phyloP scores from a whole-genome alignment of 2,888 invertebrate species.

The Lochmaea capreae region DNA sequence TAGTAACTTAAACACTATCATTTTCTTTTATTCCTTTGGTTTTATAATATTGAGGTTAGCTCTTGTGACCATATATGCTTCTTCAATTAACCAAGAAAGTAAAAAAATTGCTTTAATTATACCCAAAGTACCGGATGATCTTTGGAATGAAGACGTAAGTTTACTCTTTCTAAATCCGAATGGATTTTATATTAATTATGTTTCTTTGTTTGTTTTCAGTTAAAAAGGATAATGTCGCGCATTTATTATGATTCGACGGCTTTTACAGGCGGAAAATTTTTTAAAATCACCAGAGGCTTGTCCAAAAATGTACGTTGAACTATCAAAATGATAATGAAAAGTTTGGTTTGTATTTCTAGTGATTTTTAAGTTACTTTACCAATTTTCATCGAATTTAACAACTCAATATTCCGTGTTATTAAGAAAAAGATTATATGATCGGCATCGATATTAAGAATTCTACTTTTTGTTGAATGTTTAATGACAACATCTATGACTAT shows the following conservation, averaged over 20 bases:
- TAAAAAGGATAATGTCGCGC: slow-evolving; percentile 54
- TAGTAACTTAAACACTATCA: slow-evolving; percentile 67
- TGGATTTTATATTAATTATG: too few relatives aligned
- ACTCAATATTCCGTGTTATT: too few relatives aligned
- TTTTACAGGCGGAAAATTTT: slow-evolving; percentile 56
- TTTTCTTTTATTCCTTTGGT: slow-evolving; percentile 74
- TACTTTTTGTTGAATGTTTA: too few relatives aligned
- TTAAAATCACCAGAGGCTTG: slow-evolving; percentile 55
- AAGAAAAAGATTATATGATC: too few relatives aligned
- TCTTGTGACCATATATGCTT: slow-evolving; percentile 61
- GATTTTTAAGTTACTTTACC: too few relatives aligned
- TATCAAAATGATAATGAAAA: neutral
- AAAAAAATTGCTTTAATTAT: slow-evolving; percentile 64
- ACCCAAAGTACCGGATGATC: slow-evolving; percentile 73
- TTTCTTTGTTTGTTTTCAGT: slow-evolving; percentile 41
- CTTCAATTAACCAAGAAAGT: slow-evolving; percentile 60
- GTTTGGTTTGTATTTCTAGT: too few relatives aligned
- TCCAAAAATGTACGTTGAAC: slow-evolving; percentile 54
- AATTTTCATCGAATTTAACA: too few relatives aligned
- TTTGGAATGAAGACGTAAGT: slow-evolving; percentile 73
- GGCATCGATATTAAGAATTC: too few relatives aligned
- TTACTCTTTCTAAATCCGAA: neutral
- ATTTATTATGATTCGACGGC: slow-evolving; percentile 50
- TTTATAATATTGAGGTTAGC: slow-evolving; percentile 72
- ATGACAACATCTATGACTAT: too few relatives aligned